Conservation (phyloP, 2,797 vertebrate species). For the Falco peregrinus region DNA sequence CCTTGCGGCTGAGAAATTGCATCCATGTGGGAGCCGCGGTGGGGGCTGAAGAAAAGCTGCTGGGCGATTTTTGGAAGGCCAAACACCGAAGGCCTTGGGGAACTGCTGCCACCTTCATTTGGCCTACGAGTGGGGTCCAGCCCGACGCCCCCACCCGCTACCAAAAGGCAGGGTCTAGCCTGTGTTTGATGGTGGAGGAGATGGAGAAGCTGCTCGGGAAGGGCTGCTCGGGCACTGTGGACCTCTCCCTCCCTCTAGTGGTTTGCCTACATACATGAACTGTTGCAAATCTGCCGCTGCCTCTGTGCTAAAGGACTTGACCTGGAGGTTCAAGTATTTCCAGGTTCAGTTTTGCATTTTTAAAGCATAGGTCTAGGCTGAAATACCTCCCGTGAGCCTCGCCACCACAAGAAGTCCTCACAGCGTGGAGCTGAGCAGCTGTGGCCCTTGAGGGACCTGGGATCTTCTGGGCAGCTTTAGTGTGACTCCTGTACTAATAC, state of each 20-base stretch:
- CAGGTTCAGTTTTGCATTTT: not conserved
- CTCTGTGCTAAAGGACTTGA: not conserved
- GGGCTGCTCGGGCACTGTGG: not conserved
- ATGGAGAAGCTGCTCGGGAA: not conserved
- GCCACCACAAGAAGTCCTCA: not conserved
- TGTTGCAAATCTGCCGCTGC: not conserved
- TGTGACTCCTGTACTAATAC: not conserved
- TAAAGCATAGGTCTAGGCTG: not conserved
- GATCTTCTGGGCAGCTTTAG: not conserved
- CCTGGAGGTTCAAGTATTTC: not conserved
- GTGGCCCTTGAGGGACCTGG: not conserved
- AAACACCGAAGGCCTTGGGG: not conserved
- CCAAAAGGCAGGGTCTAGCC: not conserved
- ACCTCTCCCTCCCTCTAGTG: constrained; percentile 69
- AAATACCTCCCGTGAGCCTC: not conserved
- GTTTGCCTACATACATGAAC: not conserved
- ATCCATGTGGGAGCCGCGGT: not conserved
- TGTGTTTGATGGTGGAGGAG: not conserved
- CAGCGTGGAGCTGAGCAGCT: not conserved
- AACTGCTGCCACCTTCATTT: not conserved
- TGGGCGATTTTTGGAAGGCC: not conserved
- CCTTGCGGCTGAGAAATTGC: not conserved
- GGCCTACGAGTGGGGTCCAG: not conserved
- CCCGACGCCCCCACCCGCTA: not conserved
- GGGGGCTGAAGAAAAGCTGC: not conserved